Evolutionary conservation across 2,113 vertebrate genomes (phyloP).

Genomic region (Emydura subglobosa): DNA sequence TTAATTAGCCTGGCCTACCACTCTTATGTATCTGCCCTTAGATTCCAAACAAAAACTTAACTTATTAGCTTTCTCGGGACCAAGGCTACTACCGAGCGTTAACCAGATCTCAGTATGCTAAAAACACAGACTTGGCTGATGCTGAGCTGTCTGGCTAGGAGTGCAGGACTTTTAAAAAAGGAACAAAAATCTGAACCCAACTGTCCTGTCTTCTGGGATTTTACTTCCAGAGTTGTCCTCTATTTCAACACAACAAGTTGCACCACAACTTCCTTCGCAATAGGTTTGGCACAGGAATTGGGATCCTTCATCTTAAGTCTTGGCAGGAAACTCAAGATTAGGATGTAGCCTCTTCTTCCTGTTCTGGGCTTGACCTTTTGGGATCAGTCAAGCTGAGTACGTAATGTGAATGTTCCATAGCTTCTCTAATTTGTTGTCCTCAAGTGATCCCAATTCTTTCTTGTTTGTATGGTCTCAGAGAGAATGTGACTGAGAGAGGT

Average conservation of each 20-base stretch:
- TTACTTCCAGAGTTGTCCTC: not conserved
- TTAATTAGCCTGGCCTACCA: not conserved
- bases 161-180: not conserved
- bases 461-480: not conserved
- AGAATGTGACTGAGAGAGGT: slow-evolving; percentile 5
- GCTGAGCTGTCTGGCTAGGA: not conserved
- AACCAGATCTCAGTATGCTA: not conserved
- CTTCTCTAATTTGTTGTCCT: fast-evolving
- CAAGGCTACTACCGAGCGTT: slow-evolving; percentile 1
- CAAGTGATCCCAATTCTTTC: not conserved
- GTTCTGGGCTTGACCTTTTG: not conserved
- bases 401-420: not conserved
- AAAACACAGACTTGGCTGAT: not conserved
- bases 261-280: not conserved
- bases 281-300: not conserved
- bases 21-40: not conserved
- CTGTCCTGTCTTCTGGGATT: not conserved
- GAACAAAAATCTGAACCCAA: not conserved
- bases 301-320: not conserved
- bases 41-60: not conserved
- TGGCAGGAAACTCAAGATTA: not conserved
- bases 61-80: not conserved
- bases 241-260: not conserved
- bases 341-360: not conserved
- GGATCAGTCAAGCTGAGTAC: slow-evolving; percentile 18